Base-by-base conservation (phyloP, 2,113 vertebrate genomes). In the Trogon surrucura region DNA sequence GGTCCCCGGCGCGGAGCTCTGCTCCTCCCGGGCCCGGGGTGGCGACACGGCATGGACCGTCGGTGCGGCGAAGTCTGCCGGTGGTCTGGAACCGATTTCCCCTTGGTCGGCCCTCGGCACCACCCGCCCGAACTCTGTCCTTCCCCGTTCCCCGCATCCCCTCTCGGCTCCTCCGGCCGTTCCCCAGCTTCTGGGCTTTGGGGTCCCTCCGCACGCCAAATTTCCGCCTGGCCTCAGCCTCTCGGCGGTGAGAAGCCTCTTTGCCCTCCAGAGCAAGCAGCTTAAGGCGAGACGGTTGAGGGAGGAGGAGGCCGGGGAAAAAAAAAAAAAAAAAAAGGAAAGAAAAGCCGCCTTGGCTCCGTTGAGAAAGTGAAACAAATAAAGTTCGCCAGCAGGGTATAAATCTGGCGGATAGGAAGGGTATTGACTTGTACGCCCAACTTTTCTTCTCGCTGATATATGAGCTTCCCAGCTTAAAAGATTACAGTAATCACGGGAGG, bases 401-500 rank as follows among this genome's bases (percentile, higher is more conserved):
- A 97, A 98, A 98, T 98, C 97, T 97, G 94, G 73, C 3, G 5
- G 61, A 83, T 75, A 93, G 96, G 95, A 89, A 25, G 61, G 48
- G 56, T 97, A 97, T 98, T 80, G 89, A 95, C 95, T 96, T 78
- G 54, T 80, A 87, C 30, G 74, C 84, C 91, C 91, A 97, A 95
- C 96, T 98, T 97, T 95, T 96, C 91, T 97, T 94, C 84, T 27
- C 83, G 77, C 85, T 98, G 98, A 98, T 97, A 86, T 94, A 98
- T 98, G 94, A 96, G 97, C 91, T 97, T 96, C 69, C 15, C 27
- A 82, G 74, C 93, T 97, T 98, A 98, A 99, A 98, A 99, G 98
- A 98, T 98, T 98, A 98, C 98, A 97, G 98, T 98, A 98, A 99
- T 99, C 98, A 98, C 96, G 89, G 91, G 93, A 93, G 94, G 97